These are phyloP conservation scores for Cynodonichthys magdalenae DNA, from an alignment of 2,797 vertebrate genomes.

Conservation along the genomic window DNA sequence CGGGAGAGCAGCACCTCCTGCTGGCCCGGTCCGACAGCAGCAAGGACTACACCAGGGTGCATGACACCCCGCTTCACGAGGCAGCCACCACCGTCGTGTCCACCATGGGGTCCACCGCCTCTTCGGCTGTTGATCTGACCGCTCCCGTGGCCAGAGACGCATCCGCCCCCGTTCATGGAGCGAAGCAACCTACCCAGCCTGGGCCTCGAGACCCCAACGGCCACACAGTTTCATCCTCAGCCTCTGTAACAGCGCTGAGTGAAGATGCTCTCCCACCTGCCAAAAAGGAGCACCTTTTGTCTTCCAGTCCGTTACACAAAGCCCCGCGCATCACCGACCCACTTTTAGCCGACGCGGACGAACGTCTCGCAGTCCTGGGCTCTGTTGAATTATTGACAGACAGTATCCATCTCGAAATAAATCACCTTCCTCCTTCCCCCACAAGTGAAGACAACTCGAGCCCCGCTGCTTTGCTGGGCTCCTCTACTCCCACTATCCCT, in stretches of 20 bases:
- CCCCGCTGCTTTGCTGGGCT: slow-evolving; percentile 26
- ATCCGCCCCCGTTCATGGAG: slow-evolving; percentile 23
- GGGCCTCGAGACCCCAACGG: slow-evolving; percentile 55
- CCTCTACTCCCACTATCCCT: slow-evolving; percentile 15
- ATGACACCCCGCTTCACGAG: slow-evolving; percentile 80
- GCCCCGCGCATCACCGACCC: slow-evolving; percentile 53
- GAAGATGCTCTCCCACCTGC: slow-evolving; percentile 38
- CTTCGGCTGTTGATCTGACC: slow-evolving; percentile 75
- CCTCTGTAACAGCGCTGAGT: slow-evolving; percentile 12
- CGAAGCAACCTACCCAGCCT: slow-evolving; percentile 29
- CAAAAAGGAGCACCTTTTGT: slow-evolving; percentile 58
- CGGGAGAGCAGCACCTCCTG: slow-evolving; percentile 87
- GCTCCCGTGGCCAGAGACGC: slow-evolving; percentile 32
- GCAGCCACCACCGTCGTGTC: slow-evolving; percentile 80
- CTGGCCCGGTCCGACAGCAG: slow-evolving; percentile 88
- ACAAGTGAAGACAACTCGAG: slow-evolving; percentile 12
- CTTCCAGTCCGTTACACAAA: slow-evolving; percentile 64
- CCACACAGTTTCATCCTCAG: slow-evolving; percentile 33
- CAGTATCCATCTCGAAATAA: slow-evolving; percentile 15
- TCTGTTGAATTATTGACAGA: slow-evolving; percentile 11
- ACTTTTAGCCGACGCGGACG: slow-evolving; percentile 55
- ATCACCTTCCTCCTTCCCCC: slow-evolving; percentile 26
- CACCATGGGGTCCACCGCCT: slow-evolving; percentile 87
- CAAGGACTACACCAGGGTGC: slow-evolving; percentile 89
- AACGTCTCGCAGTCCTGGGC: slow-evolving; percentile 34